These are phyloP conservation scores for Thalassophryne amazonica DNA, from an alignment of 2,797 vertebrate genomes.

Conservation along the genomic window DNA sequence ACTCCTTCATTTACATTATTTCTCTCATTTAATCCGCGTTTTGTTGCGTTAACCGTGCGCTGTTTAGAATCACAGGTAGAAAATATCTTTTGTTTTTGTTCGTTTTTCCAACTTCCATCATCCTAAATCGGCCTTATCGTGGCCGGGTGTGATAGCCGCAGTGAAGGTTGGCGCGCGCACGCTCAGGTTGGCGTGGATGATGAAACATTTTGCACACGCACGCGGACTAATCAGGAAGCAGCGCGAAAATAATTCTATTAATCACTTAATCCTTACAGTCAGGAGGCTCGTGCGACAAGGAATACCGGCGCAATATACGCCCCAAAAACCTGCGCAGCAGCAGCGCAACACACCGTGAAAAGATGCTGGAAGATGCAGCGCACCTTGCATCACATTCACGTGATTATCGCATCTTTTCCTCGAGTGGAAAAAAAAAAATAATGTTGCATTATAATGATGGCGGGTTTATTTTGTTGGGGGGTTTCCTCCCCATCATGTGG, in stretches of 20 bases:
- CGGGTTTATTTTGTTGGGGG: slow-evolving; percentile 6
- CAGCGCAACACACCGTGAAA: neutral
- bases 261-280: slow-evolving; percentile 45
- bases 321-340: neutral
- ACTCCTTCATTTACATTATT: neutral
- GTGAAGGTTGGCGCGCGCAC: slow-evolving; percentile 29
- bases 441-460: too few species aligned
- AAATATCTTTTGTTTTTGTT: neutral
- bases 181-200: slow-evolving; percentile 9
- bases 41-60: neutral
- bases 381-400: slow-evolving; percentile 20
- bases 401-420: neutral
- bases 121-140: neutral
- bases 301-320: too few species aligned
- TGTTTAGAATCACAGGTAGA: too few species aligned
- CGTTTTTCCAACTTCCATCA: neutral
- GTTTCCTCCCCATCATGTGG: slow-evolving; percentile 7
- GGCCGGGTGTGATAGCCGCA: neutral
- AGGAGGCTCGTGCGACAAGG: slow-evolving; percentile 1
- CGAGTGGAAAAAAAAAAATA: too few species aligned
- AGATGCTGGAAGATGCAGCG: slow-evolving; percentile 25
- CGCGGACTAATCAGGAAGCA: slow-evolving; percentile 52
- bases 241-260: slow-evolving; percentile 46
- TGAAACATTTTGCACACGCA: slow-evolving; percentile 33
- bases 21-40: neutral